Conservation (phyloP, 1,140 invertebrate species). For the Antheraea mylitta region DNA sequence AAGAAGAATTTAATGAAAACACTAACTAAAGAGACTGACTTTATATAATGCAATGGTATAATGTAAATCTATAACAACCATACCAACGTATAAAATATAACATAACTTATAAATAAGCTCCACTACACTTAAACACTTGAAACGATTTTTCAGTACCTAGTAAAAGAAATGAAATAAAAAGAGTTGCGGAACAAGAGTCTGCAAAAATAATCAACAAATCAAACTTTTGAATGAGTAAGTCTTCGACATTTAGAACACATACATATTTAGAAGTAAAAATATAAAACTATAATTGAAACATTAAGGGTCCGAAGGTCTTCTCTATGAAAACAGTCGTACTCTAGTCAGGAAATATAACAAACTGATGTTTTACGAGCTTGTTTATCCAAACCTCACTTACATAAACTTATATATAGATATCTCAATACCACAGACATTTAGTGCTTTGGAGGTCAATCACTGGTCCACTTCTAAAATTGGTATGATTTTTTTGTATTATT, state of each 20-base stretch:
- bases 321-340: constrained; percentile 29
- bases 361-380: constrained; percentile 34
- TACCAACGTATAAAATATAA: no score
- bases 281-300: constrained; percentile 13
- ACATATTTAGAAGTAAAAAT: constrained; percentile 8
- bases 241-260: not conserved
- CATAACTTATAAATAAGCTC: no score
- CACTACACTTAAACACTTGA: no score
- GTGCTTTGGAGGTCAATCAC: not conserved
- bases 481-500: not conserved
- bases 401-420: constrained; percentile 11
- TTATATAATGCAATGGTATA: no score
- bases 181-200: no score
- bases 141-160: no score
- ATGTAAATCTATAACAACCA: no score
- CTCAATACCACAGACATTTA: constrained; percentile 10
- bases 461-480: not conserved
- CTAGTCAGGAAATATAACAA: constrained; percentile 38
- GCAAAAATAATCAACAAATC: no score
- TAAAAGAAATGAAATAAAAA: no score
- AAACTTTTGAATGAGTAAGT: not conserved
- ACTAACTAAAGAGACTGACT: no score
- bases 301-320: constrained; percentile 21
- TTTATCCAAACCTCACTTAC: constrained; percentile 25
- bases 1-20: no score